Conservation (phyloP, 2,888 invertebrate species). For the Oegoconia quadripuncta region DNA sequence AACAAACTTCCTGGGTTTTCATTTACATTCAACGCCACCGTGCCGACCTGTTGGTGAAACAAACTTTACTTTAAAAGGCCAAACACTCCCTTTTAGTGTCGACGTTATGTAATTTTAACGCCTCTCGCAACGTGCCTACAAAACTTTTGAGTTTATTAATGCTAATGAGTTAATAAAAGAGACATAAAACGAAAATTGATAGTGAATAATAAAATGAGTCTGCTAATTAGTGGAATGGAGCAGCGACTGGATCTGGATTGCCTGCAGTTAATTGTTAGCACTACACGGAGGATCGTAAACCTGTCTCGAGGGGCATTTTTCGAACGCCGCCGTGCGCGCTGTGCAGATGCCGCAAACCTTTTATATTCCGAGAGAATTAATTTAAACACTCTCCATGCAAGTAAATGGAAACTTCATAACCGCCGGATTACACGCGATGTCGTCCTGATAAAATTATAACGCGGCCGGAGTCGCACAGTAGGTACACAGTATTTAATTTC, state of each 20-base stretch:
- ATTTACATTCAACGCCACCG: constrained; percentile 46
- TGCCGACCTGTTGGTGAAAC: constrained; percentile 28
- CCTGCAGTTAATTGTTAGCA: constrained; percentile 34
- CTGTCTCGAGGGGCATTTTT: constrained; percentile 35
- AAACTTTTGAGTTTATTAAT: constrained; percentile 20
- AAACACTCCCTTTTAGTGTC: neutral
- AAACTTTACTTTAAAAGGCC: constrained; percentile 31
- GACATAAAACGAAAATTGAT: constrained; percentile 32
- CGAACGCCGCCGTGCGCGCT: constrained; percentile 16
- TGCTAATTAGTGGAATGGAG: constrained; percentile 39
- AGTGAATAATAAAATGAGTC: constrained; percentile 29
- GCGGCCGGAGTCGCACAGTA: constrained; percentile 41
- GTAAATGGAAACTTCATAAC: constrained; percentile 28
- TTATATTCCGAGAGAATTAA: constrained; percentile 22
- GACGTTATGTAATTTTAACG: constrained; percentile 25
- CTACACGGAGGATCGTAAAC: constrained; percentile 32
- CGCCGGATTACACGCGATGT: constrained; percentile 27
- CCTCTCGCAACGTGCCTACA: constrained; percentile 16
- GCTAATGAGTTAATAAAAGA: constrained; percentile 34
- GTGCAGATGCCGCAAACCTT: constrained; percentile 24
- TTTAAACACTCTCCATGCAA: constrained; percentile 21
- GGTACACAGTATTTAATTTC: constrained; percentile 65
- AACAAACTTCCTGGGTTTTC: constrained; percentile 48
- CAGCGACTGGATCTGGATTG: constrained; percentile 23
- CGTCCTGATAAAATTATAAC: constrained; percentile 42